Conservation (phyloP, 2,797 vertebrate genomes). For the Centroberyx gerrardi region DNA sequence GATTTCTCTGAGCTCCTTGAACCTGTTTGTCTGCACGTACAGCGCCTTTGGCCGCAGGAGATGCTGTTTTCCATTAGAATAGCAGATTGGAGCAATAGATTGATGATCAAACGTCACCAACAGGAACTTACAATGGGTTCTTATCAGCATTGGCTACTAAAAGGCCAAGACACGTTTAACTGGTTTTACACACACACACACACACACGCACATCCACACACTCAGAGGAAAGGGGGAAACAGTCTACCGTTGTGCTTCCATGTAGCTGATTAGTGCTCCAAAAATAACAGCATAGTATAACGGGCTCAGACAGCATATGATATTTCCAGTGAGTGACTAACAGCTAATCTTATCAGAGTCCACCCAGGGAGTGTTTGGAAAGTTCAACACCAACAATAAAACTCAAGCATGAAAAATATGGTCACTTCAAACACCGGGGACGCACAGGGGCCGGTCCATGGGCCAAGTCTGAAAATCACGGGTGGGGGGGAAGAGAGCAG, state of each 20-base stretch:
- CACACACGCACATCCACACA: constrained; percentile 11
- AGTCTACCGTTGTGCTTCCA: constrained; percentile 43
- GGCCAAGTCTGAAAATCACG: constrained; percentile 38
- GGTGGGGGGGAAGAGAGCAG: constrained; percentile 35
- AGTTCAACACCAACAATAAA: constrained; percentile 70
- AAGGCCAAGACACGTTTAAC: constrained; percentile 33
- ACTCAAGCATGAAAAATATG: constrained; percentile 53
- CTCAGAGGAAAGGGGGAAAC: constrained; percentile 39
- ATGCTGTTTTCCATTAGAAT: constrained; percentile 49
- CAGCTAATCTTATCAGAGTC: constrained; percentile 77
- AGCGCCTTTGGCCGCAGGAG: constrained; percentile 17
- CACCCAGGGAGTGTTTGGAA: constrained; percentile 67
- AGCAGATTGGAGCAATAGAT: constrained; percentile 38
- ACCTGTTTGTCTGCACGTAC: constrained; percentile 45
- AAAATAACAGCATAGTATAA: constrained; percentile 71
- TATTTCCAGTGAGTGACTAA: constrained; percentile 78
- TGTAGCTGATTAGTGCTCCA: constrained; percentile 57
- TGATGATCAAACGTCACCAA: constrained; percentile 25
- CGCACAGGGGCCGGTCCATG: constrained; percentile 11
- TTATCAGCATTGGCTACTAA: constrained; percentile 43
- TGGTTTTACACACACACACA: constrained; percentile 40
- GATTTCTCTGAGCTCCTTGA: constrained; percentile 49
- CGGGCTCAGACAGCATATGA: constrained; percentile 62
- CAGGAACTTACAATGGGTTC: constrained; percentile 36
- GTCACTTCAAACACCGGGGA: constrained; percentile 37